Percentiles rank a stretch among this genome's conserved stretches.
These are phyloP conservation scores for Stomorhina lunata DNA, from an alignment of 2,888 invertebrate genomes.

Conservation along the genomic window DNA sequence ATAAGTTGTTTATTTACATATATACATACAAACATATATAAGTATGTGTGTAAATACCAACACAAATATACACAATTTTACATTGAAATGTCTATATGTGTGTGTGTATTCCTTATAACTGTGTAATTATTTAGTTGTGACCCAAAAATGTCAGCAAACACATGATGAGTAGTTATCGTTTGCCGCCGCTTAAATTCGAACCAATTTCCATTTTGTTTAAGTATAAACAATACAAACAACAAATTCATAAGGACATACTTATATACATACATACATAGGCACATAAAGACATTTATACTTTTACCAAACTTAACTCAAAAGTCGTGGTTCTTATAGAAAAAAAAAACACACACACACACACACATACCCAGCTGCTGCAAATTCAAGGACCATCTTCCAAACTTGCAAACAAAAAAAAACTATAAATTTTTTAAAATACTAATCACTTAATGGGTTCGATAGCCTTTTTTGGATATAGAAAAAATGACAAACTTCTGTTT, in stretches of 20 bases:
- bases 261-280: neutral
- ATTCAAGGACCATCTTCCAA: too few relatives aligned
- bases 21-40: slow-evolving; percentile 3
- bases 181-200: slow-evolving; percentile 49
- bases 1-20: neutral
- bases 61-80: neutral
- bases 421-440: too few relatives aligned
- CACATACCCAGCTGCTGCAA: too few relatives aligned
- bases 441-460: too few relatives aligned
- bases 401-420: too few relatives aligned
- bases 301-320: slow-evolving; percentile 15
- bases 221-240: slow-evolving; percentile 1
- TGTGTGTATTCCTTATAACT: slow-evolving; percentile 28
- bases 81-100: neutral
- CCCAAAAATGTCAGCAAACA: slow-evolving; percentile 63
- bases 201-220: slow-evolving; percentile 50
- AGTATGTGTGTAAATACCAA: slow-evolving; percentile 14
- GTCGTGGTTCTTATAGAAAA: slow-evolving; percentile 14
- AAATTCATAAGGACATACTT: neutral
- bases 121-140: slow-evolving; percentile 64
- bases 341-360: neutral
- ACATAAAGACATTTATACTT: neutral
- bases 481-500: too few relatives aligned
- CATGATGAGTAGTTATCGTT: slow-evolving; percentile 60
- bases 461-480: too few relatives aligned